Evolutionary conservation across 1,140 invertebrate species (phyloP), one percentile per base, ranked within the genome.

Genomic region (Monomorium pharaonis): DNA sequence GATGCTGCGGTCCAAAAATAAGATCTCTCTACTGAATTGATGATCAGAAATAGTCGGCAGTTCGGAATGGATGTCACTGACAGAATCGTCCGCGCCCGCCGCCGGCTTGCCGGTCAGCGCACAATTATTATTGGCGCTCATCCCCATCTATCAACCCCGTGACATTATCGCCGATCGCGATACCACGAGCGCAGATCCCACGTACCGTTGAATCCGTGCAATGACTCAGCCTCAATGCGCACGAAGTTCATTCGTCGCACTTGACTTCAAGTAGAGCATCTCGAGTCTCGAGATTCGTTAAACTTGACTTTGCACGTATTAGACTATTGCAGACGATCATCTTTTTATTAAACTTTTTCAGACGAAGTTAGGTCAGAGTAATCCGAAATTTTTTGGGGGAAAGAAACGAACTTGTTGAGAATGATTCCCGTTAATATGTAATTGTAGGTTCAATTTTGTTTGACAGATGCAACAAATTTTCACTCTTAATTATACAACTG

Each of bases 1-100:
- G 88, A 89, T 83, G 91, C 88, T 92, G 86, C 54, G 83, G n/a
- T 89, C 92, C 91, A 87, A 93, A 93, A 93, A 93, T 93, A 93
- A 92, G 85, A 88, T 91, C 75, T 91, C 80, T 89, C 88, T 86
- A 78, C 76, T 90, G 89, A 93, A 92, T 93, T 92, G 92, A 91
- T 89, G 92, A 89, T 92, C 91, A 92, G 91, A 93, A 93, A 93
- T 93, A 93, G 92, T 91, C 67, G 63, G 24, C 72, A n/a, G 87
- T 91, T 88, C 85, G 30, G 80, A 88, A 88, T 80, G 86, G 75
- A 91, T 90, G 85, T 88, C 88, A 37, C 78, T 88, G 87, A 89
- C 77, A 90, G 85, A 90, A 81, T 88, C 72, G 78, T 60, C 62
- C 56, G 81, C 70, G 69, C 37, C 54, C 72, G 14, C 24, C 70